Percentiles rank a stretch among this genome's conserved stretches.
Evolutionary conservation across 2,888 invertebrate species (phyloP).

Genomic region (Limnephilus rhombicus): DNA sequence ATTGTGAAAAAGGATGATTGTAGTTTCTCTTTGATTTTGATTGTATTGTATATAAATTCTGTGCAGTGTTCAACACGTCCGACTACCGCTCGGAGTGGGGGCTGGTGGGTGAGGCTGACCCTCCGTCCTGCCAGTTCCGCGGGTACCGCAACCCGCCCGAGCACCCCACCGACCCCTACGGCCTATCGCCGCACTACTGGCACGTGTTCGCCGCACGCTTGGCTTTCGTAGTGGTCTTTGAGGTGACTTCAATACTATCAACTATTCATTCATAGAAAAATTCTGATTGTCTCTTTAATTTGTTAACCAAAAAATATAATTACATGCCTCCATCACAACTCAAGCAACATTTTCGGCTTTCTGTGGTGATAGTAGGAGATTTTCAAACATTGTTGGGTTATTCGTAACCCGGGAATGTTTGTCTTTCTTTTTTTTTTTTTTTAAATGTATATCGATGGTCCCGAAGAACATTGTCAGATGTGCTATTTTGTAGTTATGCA

Average conservation of each 20-base stretch:
- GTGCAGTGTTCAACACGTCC: conserved; percentile 87
- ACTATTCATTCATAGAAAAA: too few relatives aligned
- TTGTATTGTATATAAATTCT: background rate
- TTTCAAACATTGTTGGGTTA: too few relatives aligned
- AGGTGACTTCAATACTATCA: conserved; percentile 77
- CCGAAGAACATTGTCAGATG: too few relatives aligned
- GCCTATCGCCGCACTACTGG: conserved; percentile 94
- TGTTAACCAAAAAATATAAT: too few relatives aligned
- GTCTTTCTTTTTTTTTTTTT: too few relatives aligned
- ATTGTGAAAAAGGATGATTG: background rate
- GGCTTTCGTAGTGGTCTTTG: conserved; percentile 96
- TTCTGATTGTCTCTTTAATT: too few relatives aligned
- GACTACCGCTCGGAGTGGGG: conserved; percentile 90
- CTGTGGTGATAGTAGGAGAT: too few relatives aligned
- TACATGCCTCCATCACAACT: too few relatives aligned
- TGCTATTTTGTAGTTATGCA: too few relatives aligned
- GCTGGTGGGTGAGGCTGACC: conserved; percentile 80
- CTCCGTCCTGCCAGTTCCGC: conserved; percentile 86
- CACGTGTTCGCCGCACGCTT: conserved; percentile 95
- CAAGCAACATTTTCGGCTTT: too few relatives aligned
- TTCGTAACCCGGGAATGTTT: too few relatives aligned
- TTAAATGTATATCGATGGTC: too few relatives aligned
- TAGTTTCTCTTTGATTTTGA: background rate
- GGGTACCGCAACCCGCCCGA: conserved; percentile 88
- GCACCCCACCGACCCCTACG: conserved; percentile 82